Evolutionary conservation across 1,140 invertebrate species (phyloP), one percentile per base, ranked within the genome.

Genomic region (Drosophila pachea): DNA sequence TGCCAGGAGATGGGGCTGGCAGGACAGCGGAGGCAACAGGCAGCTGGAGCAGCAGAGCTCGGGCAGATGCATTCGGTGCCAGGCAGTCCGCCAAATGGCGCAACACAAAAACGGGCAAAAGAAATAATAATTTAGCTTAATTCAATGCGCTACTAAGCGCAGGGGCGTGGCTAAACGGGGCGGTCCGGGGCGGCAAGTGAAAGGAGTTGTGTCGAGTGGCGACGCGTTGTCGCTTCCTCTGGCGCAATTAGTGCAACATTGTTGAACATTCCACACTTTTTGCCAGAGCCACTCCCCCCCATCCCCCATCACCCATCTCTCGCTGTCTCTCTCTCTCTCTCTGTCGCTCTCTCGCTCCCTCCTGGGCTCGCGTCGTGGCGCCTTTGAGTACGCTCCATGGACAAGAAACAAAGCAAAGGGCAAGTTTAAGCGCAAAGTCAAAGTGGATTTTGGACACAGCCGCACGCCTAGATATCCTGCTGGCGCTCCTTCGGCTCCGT

Each of bases 241-340:
- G 60, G 63, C 74, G 78, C 78, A 82, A 82, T 82, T 82, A 82
- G 78, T 83, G 81, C 76, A 86, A 86, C 76, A 84, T 82, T 82
- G 78, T 86, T 86, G 73, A 60, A 62, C 65, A 40, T 56, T 50
- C 12, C 29, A 14, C 35, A 4, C 32, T 49, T 64, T 58, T 22
- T 22, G 22, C 22, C 22, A 22, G 22, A 22, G 22, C 22, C 22
- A 1, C 22, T 22, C 1, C 22, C 1, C 22, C 22, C 22, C 22
- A 22, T 22, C 22, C 3, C 22, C 22, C 22, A n/a, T 50, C 56
- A 42, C 64, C 50, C 62, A n/a, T 42, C 54, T 31, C 38, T 42
- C 9, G 43, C 8, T 70, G 47, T 55, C 11, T 6, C 38, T 8
- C 7, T 40, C 36, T 1, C 36, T 42, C 38, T 42, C 40, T 2